phyloP scores from a whole-genome alignment of 2,888 invertebrate species.

The Drosophila affinis region DNA sequence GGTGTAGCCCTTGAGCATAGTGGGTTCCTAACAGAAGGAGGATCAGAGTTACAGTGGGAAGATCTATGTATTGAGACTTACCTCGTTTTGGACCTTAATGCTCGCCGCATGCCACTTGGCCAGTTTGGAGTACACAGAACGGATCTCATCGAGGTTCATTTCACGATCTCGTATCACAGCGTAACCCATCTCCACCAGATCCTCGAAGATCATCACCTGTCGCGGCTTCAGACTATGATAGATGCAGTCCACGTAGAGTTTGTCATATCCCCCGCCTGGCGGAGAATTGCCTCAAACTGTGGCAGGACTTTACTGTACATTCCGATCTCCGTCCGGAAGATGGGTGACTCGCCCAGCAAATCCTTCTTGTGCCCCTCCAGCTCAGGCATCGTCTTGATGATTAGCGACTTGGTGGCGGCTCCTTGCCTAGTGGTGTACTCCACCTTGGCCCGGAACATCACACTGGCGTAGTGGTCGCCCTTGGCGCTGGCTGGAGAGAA shows the following conservation, averaged over 20 bases:
- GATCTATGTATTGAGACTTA: slow-evolving; percentile 4
- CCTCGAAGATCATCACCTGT: slow-evolving; percentile 65
- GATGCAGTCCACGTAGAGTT: slow-evolving; percentile 45
- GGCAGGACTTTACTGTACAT: slow-evolving; percentile 76
- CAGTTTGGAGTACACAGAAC: slow-evolving; percentile 77
- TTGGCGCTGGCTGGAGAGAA: slow-evolving; percentile 58
- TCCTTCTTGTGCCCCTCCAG: slow-evolving; percentile 67
- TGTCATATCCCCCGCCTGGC: slow-evolving; percentile 59
- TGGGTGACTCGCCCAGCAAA: slow-evolving; percentile 48
- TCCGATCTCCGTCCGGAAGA: slow-evolving; percentile 73
- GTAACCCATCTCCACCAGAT: slow-evolving; percentile 59
- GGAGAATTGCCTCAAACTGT: slow-evolving; percentile 65
- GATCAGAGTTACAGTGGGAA: slow-evolving; percentile 1
- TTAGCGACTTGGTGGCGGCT: slow-evolving; percentile 50
- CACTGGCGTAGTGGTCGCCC: slow-evolving; percentile 72
- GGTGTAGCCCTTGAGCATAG: slow-evolving; percentile 58
- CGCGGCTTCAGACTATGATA: slow-evolving; percentile 51
- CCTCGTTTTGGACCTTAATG: slow-evolving; percentile 81
- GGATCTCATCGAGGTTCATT: slow-evolving; percentile 79
- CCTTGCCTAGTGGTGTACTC: slow-evolving; percentile 42
- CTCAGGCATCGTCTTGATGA: slow-evolving; percentile 77
- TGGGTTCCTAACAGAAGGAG: slow-evolving; percentile 30
- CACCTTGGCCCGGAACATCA: slow-evolving; percentile 64
- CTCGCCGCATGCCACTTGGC: slow-evolving; percentile 83
- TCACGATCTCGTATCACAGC: slow-evolving; percentile 56